Percentiles rank a stretch among this genome's conserved stretches.
These are phyloP conservation scores for Tragelaphus strepsiceros DNA, from an alignment of 2,113 vertebrate genomes.

Conservation along the genomic window DNA sequence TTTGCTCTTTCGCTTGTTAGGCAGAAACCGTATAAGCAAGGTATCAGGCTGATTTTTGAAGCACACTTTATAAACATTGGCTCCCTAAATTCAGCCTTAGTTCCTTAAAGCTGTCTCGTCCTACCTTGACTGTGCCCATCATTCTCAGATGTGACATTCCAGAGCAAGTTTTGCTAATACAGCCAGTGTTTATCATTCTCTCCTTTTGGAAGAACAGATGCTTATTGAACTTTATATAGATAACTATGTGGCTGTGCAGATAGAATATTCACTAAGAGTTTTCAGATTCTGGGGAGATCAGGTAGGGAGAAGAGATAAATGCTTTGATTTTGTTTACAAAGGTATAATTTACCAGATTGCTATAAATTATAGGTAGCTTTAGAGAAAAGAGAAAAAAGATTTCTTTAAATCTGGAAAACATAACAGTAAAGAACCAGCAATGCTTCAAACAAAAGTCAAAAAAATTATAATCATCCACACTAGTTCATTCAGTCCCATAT, in stretches of 20 bases:
- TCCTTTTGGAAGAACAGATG: neutral
- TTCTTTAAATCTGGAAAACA: neutral
- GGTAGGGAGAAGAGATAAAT: neutral
- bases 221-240: neutral
- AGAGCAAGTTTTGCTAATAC: neutral
- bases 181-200: neutral
- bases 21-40: neutral
- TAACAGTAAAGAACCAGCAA: neutral
- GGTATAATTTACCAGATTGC: neutral
- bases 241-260: neutral
- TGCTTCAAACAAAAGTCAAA: neutral
- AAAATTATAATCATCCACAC: neutral
- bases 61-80: neutral
- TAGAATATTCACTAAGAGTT: neutral
- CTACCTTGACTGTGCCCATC: neutral
- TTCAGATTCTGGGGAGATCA: neutral
- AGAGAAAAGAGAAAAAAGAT: neutral
- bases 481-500: neutral
- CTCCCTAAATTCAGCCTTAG: neutral
- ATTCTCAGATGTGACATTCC: neutral
- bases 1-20: neutral
- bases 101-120: neutral
- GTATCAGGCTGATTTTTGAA: neutral
- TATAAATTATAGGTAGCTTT: neutral
- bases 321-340: neutral